Evolutionary conservation across 1,140 invertebrate genomes (phyloP).

Genomic region (Dreissena polymorpha): DNA sequence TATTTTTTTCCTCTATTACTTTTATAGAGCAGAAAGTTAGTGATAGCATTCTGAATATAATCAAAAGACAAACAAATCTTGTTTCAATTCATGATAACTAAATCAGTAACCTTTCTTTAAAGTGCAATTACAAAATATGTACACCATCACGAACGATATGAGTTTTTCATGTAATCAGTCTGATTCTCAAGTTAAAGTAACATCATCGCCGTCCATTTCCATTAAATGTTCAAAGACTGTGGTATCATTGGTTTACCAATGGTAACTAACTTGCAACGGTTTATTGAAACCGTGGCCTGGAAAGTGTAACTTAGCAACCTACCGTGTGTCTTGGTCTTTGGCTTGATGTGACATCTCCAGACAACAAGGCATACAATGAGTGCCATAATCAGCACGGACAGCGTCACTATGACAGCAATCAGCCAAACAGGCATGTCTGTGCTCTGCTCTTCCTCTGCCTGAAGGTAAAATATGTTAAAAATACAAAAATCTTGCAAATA

Average conservation of each 20-base stretch:
- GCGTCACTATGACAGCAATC: slow-evolving; percentile 27
- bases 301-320: neutral
- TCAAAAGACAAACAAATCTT: no score
- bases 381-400: slow-evolving; percentile 3
- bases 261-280: neutral
- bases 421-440: slow-evolving; percentile 4
- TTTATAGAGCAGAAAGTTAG: no score
- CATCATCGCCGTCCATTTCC: neutral
- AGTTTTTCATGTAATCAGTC: neutral
- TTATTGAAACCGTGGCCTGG: neutral
- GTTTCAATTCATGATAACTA: no score
- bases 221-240: no score
- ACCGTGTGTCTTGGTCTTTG: slow-evolving; percentile 42
- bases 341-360: slow-evolving; percentile 28
- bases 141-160: neutral
- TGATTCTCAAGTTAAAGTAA: neutral
- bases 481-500: neutral
- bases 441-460: slow-evolving; percentile 22
- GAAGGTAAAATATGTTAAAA: neutral
- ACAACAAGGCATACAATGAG: slow-evolving; percentile 7
- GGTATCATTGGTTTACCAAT: neutral
- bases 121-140: no score
- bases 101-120: no score
- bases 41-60: no score
- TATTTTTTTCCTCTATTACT: no score